Percentiles rank a stretch among this genome's conserved stretches.
phyloP scores from a whole-genome alignment of 1,140 invertebrate genomes.

The Zaprionus taronus region DNA sequence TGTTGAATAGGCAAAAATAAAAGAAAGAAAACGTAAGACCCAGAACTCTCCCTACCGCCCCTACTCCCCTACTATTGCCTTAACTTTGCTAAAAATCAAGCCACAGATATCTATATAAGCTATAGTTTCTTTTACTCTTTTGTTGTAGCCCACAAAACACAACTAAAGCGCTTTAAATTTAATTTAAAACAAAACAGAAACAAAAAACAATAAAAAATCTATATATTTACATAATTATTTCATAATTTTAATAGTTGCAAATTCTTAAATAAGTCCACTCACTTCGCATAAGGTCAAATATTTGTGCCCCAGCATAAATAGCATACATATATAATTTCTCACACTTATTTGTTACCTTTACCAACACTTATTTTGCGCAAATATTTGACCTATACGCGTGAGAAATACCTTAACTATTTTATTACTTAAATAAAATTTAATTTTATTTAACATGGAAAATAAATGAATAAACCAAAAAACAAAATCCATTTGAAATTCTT shows the following conservation, averaged over 20 bases:
- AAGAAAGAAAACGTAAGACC: neutral
- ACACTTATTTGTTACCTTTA: conserved; percentile 4
- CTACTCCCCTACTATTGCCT: conserved; percentile 11
- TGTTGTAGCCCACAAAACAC: conserved; percentile 36
- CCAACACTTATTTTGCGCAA: conserved; percentile 11
- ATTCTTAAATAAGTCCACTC: conserved; percentile 51
- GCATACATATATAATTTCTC: neutral
- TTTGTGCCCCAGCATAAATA: conserved; percentile 10
- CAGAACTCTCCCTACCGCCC: neutral
- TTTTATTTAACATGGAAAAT: conserved; percentile 68
- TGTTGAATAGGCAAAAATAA: neutral
- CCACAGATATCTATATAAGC: conserved; percentile 49
- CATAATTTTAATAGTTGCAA: conserved; percentile 74
- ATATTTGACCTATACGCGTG: conserved; percentile 41
- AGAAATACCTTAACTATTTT: conserved; percentile 56
- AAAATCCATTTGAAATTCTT: conserved; percentile 29
- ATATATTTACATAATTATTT: conserved; percentile 64
- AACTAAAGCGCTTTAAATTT: conserved; percentile 43
- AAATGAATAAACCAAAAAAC: conserved; percentile 68
- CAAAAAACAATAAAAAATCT: conserved; percentile 33
- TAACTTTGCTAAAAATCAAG: conserved; percentile 27
- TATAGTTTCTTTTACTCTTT: conserved; percentile 20
- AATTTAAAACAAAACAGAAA: conserved; percentile 32
- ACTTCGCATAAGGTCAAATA: conserved; percentile 24
- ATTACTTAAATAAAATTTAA: conserved; percentile 76